Evolutionary conservation across 2,888 invertebrate genomes (phyloP).

Genomic region (Phengaris arion): DNA sequence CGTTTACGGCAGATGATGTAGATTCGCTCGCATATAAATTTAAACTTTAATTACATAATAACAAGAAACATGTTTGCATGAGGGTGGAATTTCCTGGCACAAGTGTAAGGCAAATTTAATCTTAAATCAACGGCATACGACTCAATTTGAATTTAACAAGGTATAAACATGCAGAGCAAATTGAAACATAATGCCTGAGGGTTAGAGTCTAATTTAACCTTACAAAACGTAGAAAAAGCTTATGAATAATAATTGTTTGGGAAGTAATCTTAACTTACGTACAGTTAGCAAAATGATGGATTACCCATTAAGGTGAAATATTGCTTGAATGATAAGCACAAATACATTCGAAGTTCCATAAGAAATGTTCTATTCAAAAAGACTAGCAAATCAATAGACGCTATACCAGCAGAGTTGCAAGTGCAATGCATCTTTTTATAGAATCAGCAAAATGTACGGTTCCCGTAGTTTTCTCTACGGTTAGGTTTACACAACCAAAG

Average conservation of each 20-base stretch:
- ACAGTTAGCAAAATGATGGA: slow-evolving; percentile 2
- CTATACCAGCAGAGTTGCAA: no score
- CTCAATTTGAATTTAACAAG: neutral
- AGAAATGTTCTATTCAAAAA: neutral
- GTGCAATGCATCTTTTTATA: no score
- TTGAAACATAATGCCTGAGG: neutral
- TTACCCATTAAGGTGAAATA: neutral
- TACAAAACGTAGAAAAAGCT: neutral
- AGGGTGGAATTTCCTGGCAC: neutral
- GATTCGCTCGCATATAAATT: slow-evolving; percentile 6
- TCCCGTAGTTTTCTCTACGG: no score
- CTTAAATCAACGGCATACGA: neutral
- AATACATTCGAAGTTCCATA: neutral
- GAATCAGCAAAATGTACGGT: no score
- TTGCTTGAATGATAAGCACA: neutral
- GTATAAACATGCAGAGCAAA: neutral
- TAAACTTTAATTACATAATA: slow-evolving; percentile 13
- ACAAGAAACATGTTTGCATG: slow-evolving; percentile 12
- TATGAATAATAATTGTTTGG: neutral
- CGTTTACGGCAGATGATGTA: neutral
- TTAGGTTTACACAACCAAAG: no score
- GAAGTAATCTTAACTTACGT: slow-evolving; percentile 4
- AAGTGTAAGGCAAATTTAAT: neutral
- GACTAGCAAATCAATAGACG: no score
- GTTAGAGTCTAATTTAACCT: neutral